Evolutionary conservation across 2,113 vertebrate species (phyloP).

Genomic region (Solenodon paradoxus): DNA sequence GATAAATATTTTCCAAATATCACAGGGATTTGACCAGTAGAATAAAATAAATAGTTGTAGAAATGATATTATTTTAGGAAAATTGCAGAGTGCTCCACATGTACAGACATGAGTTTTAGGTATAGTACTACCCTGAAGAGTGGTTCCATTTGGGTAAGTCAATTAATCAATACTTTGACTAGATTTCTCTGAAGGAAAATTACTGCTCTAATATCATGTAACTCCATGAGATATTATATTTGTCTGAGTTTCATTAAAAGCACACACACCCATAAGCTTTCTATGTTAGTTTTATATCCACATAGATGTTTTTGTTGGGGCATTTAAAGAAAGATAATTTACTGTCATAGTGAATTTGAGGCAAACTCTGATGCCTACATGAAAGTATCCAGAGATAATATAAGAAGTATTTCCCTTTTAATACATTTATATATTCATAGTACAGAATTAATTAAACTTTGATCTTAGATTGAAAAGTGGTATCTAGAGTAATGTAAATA

Average conservation of each 20-base stretch:
- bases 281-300: not conserved
- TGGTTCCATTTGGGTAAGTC: not conserved
- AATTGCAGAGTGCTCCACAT: not conserved
- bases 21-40: not conserved
- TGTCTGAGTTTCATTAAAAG: not conserved
- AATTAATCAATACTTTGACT: not conserved
- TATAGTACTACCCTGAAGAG: not conserved
- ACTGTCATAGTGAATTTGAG: not conserved
- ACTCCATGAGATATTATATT: not conserved
- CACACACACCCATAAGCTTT: not conserved
- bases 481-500: conserved; percentile 24
- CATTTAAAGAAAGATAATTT: not conserved
- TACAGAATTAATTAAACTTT: not conserved
- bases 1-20: not conserved
- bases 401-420: not conserved
- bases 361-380: not conserved
- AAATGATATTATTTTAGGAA: not conserved
- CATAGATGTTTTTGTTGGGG: not conserved
- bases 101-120: not conserved
- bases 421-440: not conserved
- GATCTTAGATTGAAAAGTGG: not conserved
- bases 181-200: not conserved
- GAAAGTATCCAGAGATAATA: not conserved
- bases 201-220: not conserved
- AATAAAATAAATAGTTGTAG: not conserved